Evolutionary conservation across 2,113 vertebrate genomes (phyloP).

Genomic region (Steatornis caripensis): DNA sequence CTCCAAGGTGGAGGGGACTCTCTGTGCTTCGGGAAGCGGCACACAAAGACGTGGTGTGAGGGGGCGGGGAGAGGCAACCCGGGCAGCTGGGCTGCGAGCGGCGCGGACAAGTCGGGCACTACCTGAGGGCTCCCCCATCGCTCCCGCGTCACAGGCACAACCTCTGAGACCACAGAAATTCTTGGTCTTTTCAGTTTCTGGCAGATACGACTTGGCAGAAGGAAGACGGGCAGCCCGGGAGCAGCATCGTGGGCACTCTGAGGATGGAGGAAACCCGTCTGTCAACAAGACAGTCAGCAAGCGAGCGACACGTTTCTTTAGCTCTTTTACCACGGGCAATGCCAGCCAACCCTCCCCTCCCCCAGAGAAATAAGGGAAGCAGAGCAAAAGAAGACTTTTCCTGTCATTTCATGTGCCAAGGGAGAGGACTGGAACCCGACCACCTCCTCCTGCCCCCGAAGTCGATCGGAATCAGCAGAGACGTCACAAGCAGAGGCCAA

Average conservation of each 20-base stretch:
- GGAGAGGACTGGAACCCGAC: background rate
- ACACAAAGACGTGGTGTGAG: conserved; percentile 1
- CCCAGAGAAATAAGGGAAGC: background rate
- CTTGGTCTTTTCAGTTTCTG: background rate
- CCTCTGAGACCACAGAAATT: background rate
- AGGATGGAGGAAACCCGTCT: background rate
- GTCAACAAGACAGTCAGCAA: background rate
- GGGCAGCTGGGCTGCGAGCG: background rate
- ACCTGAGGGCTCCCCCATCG: background rate
- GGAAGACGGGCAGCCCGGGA: background rate
- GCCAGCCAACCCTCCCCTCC: background rate
- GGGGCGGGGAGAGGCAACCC: background rate
- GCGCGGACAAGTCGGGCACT: background rate
- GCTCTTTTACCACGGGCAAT: background rate
- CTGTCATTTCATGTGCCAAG: background rate
- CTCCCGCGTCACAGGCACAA: background rate
- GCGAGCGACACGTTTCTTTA: background rate
- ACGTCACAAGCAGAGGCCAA: background rate
- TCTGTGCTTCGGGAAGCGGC: background rate
- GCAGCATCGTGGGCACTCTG: background rate
- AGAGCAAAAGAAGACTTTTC: background rate
- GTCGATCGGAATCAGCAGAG: background rate
- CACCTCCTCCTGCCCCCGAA: background rate
- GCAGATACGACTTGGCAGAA: background rate
- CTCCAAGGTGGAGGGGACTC: conserved; percentile 14